Base-by-base conservation (phyloP, 2,113 vertebrate genomes). In the Vidua macroura region DNA sequence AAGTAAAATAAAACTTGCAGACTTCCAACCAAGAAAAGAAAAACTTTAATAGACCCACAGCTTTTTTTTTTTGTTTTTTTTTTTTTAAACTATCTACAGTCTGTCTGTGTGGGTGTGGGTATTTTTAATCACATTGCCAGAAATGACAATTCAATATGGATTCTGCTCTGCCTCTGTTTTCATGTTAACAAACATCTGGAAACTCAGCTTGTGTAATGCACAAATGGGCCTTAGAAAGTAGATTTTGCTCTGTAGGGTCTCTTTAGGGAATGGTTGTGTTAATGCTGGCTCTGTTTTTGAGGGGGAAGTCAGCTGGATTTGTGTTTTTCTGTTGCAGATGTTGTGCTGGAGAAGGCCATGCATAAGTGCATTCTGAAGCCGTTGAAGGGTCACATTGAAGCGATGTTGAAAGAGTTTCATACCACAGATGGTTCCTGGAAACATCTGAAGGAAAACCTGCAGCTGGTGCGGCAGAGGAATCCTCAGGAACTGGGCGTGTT, bases 341-440 rank as follows among this genome's bases (percentile, higher is more conserved):
- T 98, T 51, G 98, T 99, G 44, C 95, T 99, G 94, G 99, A 99
- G 96, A 99, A 99, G 82, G 99, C 99, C 94, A 99, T 99, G 99
- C 99, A 99, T 93, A 99, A 99, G 93, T 99, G 99, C 91, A 99
- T 99, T 93, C 90, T 99, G 96, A 99, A 99, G 94, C 99, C 99
- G 0, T 92, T 99, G 92, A 99, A 98, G 95, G 97, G 97, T 13
- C 97, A 99, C 37, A 98, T 99, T 39, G 98, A 99, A 74, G 96
- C 93, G 9, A 98, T 98, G 96, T 89, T 99, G 90, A 98, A 98
- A 64, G 98, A 99, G 89, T 99, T 99, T 95, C 99, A 99, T 70
- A 96, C 98, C 22, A 97, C 95, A 0, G 98, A 98, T 1, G 99
- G 99, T 12, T 98, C 98, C 0, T 98, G 98, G 99, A 99, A 98